phyloP scores from a whole-genome alignment of 2,888 invertebrate genomes.

The Aphelenchoides bicaudatus region DNA sequence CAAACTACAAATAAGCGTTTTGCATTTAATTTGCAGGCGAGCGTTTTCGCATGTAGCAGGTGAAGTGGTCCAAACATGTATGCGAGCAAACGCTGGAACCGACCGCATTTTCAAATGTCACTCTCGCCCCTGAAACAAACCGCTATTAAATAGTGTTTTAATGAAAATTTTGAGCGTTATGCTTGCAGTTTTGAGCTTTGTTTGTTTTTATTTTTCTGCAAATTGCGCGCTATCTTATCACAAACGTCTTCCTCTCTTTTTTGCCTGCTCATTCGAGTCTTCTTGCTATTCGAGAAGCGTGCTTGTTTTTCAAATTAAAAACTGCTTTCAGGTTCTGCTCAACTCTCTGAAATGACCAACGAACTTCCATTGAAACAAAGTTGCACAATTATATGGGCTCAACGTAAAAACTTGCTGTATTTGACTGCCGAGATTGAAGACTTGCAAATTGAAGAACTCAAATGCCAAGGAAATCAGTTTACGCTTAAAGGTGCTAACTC shows the following conservation, averaged over 20 bases:
- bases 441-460: constrained; percentile 6
- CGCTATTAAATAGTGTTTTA: neutral
- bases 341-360: too few relatives aligned
- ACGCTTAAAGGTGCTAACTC: constrained; percentile 6
- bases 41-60: too few relatives aligned
- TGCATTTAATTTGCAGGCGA: too few relatives aligned
- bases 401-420: neutral
- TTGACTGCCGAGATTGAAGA: constrained; percentile 11
- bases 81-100: too few relatives aligned
- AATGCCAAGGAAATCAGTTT: constrained; percentile 4
- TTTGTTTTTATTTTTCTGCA: constrained; percentile 2
- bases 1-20: too few relatives aligned
- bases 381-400: constrained; percentile 17
- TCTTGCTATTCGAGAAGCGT: neutral
- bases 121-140: constrained; percentile 2
- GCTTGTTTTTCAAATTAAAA: neutral
- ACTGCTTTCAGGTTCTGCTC: constrained; percentile 1
- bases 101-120: neutral
- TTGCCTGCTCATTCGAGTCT: neutral
- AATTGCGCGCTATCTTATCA: neutral
- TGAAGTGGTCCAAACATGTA: too few relatives aligned
- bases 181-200: too few relatives aligned
- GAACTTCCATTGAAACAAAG: too few relatives aligned
- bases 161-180: neutral
- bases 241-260: too few relatives aligned